Base-by-base conservation (phyloP, 92 coral and sea anemone genomes). In the Diadumene lineata region DNA sequence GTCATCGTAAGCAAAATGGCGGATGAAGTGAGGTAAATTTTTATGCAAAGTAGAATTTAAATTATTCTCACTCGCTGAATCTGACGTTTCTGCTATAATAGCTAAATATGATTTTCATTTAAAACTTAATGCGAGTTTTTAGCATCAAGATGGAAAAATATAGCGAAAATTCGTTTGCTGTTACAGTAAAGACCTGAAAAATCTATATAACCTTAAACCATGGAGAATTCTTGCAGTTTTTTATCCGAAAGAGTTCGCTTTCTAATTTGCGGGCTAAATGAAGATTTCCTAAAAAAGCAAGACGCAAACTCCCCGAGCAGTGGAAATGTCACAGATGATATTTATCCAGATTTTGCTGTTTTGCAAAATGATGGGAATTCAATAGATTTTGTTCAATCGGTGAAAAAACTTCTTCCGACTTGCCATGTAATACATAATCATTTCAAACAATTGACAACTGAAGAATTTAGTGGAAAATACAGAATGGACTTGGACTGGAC, bases 401-500 rank as follows among this genome's bases (percentile, higher is more conserved):
- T 80, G 28, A 69, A 64, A 74, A 74, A 64, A 23, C 60, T 90
- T 43, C 68, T 44, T 72, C 81, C 85, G 17, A 53, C 84, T 29
- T 84, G 88, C 60, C 81, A 79, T 28, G 50, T 43, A 1, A 67
- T 79, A 23, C 92, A 91, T 67, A 64, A 78, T 56, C 63, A 56
- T 22, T 23, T 60, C 2, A 43, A 50, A 43, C 73, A 68, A 34
- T 73, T 78, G n/a, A 77, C 82, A 1, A 50, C 29, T n/a, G 81
- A 81, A 29, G 81, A 84, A 70, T 91, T 94, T 76, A 61, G 79
- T 33, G 75, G 60, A 60, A 79, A 69, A 34, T 86, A 77, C 55
- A 64, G 80, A 74, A 64, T 64, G 34, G 80, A 74, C 27, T 81
- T 88, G 51, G 67, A 68, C 44, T 91, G 98, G 98, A 91, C 94